phyloP scores from a whole-genome alignment of 2,888 invertebrate genomes.

The Tachina fera region DNA sequence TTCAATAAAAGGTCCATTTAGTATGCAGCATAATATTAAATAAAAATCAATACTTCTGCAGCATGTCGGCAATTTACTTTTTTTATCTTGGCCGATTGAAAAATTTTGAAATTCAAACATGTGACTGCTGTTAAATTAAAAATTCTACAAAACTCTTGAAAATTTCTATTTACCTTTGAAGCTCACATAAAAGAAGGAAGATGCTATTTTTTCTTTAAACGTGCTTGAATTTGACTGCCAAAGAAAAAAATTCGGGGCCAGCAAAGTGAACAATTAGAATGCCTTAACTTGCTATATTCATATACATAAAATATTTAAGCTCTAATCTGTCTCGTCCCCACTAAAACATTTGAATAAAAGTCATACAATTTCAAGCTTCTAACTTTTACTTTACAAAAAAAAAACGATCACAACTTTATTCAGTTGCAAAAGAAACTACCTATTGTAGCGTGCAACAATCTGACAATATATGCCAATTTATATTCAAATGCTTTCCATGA shows the following conservation, averaged over 20 bases:
- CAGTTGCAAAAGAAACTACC: background rate
- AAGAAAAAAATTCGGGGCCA: background rate
- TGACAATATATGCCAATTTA: conserved; percentile 46
- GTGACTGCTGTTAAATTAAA: conserved; percentile 43
- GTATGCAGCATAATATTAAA: conserved; percentile 5
- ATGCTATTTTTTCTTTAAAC: conserved; percentile 10
- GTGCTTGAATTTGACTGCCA: conserved; percentile 27
- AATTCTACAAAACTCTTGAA: conserved; percentile 36
- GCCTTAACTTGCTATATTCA: background rate
- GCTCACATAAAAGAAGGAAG: conserved; percentile 5
- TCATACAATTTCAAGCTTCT: too few relatives aligned
- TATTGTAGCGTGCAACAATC: conserved; percentile 32
- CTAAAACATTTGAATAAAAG: too few relatives aligned
- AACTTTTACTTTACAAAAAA: too few relatives aligned
- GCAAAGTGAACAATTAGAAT: background rate
- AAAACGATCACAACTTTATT: background rate
- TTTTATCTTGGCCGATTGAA: background rate
- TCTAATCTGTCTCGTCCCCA: too few relatives aligned
- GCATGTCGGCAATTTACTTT: background rate
- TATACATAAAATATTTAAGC: too few relatives aligned
- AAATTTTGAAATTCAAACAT: conserved; percentile 25
- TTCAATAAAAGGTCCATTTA: conserved; percentile 8
- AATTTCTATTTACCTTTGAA: conserved; percentile 46
- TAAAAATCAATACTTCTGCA: conserved; percentile 28
- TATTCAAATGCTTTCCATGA: conserved; percentile 55